These are phyloP conservation scores for Rhogogaster chlorosoma DNA, from an alignment of 2,888 invertebrate species.

Conservation along the genomic window DNA sequence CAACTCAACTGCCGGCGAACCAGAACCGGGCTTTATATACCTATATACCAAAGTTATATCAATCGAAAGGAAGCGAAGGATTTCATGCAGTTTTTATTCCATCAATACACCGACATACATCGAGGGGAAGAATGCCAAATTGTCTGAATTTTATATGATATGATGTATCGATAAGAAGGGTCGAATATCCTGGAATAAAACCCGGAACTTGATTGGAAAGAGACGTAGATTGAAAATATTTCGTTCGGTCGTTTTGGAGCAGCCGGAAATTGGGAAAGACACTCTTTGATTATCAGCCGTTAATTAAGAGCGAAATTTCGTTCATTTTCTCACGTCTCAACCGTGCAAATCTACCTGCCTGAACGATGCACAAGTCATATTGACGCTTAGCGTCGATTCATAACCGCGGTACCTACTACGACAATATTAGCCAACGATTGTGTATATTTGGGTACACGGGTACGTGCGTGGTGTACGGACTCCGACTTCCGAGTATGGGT, in stretches of 20 bases:
- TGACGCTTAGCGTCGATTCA: slow-evolving; percentile 45
- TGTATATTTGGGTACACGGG: slow-evolving; percentile 19
- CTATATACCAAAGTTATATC: slow-evolving; percentile 20
- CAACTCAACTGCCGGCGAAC: slow-evolving; percentile 8
- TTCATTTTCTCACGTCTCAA: background rate
- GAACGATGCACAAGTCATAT: slow-evolving; percentile 10
- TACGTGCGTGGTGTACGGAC: background rate
- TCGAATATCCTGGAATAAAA: background rate
- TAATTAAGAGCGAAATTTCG: background rate
- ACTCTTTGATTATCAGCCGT: background rate
- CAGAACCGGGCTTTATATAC: background rate
- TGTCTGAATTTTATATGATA: background rate
- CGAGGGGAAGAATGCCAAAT: background rate
- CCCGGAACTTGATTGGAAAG: background rate
- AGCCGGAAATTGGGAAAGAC: background rate
- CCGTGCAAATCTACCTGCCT: background rate
- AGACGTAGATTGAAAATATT: background rate
- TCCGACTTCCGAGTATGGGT: background rate
- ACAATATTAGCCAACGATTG: slow-evolving; percentile 41
- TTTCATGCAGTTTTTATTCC: background rate
- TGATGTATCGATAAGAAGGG: background rate
- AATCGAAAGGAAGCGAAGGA: background rate
- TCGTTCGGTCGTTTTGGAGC: background rate
- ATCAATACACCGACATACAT: background rate
- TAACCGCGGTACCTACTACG: slow-evolving; percentile 38